phyloP scores from a whole-genome alignment of 2,113 vertebrate species.

The Sisor rabdophorus region DNA sequence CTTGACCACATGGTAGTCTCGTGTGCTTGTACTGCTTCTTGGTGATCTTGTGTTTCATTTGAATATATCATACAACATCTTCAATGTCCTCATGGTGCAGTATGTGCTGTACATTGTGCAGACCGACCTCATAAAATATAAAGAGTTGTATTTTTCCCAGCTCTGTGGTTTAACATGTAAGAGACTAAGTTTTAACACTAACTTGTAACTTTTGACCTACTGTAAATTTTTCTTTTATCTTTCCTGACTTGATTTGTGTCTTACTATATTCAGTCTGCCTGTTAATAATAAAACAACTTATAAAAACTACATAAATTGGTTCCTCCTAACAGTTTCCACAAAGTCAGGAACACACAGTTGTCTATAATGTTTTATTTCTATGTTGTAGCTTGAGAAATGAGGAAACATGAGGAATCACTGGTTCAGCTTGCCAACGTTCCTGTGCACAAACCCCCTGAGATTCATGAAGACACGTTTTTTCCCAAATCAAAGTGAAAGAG shows the following conservation, averaged over 20 bases:
- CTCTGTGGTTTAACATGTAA: constrained; percentile 6
- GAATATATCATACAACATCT: constrained; percentile 7
- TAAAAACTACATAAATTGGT: neutral
- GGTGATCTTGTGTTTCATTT: neutral
- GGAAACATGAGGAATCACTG: too few species aligned
- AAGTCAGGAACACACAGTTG: too few species aligned
- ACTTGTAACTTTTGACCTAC: neutral
- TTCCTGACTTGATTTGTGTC: neutral
- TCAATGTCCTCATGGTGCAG: constrained; percentile 13
- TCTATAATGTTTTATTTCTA: too few species aligned
- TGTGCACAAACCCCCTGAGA: too few species aligned
- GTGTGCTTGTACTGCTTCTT: neutral
- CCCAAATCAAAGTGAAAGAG: too few species aligned
- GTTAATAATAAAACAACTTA: neutral
- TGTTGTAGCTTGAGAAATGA: too few species aligned
- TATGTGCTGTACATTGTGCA: constrained; percentile 18
- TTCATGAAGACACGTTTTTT: too few species aligned
- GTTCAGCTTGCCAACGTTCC: too few species aligned
- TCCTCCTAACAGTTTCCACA: too few species aligned
- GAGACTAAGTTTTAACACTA: neutral
- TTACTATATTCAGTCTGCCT: neutral
- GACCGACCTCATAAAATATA: constrained; percentile 30
- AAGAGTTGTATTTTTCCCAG: constrained; percentile 25
- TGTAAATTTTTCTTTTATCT: neutral
- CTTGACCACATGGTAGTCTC: neutral